Evolutionary conservation across 2,888 invertebrate genomes (phyloP).

Genomic region (Dendrolimus pini): DNA sequence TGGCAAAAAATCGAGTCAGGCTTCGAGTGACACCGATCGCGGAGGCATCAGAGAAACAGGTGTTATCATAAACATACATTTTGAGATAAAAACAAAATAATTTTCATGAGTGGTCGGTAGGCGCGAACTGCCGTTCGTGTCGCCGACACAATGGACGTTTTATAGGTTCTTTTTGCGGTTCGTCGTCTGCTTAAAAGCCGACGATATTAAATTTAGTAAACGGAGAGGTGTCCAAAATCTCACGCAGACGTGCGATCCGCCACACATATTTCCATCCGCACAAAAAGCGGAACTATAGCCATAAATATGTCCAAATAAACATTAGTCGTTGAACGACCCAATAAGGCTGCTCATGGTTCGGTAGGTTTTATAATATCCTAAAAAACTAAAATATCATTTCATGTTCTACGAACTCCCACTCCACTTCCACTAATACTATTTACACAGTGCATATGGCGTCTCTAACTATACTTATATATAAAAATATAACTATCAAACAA

Average conservation of each 20-base stretch:
- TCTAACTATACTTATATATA: no score
- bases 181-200: slow-evolving; percentile 66
- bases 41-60: slow-evolving; percentile 75
- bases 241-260: slow-evolving; percentile 77
- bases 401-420: no score
- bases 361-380: slow-evolving; percentile 15
- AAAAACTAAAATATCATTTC: no score
- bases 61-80: slow-evolving; percentile 78
- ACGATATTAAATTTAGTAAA: slow-evolving; percentile 76
- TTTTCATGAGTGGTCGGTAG: slow-evolving; percentile 74
- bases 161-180: slow-evolving; percentile 64
- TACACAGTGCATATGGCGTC: no score
- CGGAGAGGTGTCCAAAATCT: slow-evolving; percentile 77
- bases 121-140: slow-evolving; percentile 73
- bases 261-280: slow-evolving; percentile 76
- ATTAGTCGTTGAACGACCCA: slow-evolving; percentile 63
- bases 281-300: slow-evolving; percentile 77
- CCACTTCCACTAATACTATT: no score
- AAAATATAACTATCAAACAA: no score
- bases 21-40: slow-evolving; percentile 70
- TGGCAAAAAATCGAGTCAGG: slow-evolving; percentile 74
- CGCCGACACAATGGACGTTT: slow-evolving; percentile 74
- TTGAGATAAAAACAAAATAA: slow-evolving; percentile 75
- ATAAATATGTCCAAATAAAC: slow-evolving; percentile 78
- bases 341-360: slow-evolving; percentile 55